These are phyloP conservation scores for Agapostemon virescens DNA, from an alignment of 2,888 invertebrate species.

Conservation along the genomic window DNA sequence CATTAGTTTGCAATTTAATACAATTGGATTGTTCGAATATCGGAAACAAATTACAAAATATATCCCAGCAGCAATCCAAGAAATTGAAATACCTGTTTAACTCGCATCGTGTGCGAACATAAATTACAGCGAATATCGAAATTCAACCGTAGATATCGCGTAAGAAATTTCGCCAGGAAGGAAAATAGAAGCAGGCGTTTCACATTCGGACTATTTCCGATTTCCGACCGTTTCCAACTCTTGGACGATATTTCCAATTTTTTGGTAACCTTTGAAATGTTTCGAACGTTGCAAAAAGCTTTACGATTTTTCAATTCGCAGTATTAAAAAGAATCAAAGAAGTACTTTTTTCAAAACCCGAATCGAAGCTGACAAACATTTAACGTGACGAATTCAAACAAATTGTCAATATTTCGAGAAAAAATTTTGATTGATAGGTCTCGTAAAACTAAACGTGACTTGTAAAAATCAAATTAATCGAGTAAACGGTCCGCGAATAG, in stretches of 20 bases:
- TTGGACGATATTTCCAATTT: not conserved
- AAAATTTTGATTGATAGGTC: too few relatives aligned
- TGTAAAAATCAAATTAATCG: too few relatives aligned
- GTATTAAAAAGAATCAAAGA: too few relatives aligned
- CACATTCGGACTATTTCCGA: too few relatives aligned
- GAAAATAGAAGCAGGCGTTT: not conserved
- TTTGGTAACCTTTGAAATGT: not conserved
- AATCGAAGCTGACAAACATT: too few relatives aligned
- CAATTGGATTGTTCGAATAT: not conserved
- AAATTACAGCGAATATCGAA: not conserved
- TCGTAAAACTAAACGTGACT: too few relatives aligned
- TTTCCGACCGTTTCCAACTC: not conserved
- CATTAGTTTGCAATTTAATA: not conserved
- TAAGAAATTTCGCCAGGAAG: not conserved
- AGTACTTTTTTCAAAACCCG: too few relatives aligned
- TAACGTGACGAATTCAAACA: too few relatives aligned
- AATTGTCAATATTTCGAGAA: too few relatives aligned
- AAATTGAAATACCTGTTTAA: not conserved
- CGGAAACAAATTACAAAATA: not conserved
- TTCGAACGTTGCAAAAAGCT: not conserved
- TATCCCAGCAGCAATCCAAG: not conserved
- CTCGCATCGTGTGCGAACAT: not conserved
- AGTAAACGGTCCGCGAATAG: too few relatives aligned
- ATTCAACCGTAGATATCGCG: not conserved
- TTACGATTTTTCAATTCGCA: not conserved